Percentiles rank a stretch among this genome's conserved stretches.
Conservation (phyloP, 2,888 invertebrate species). For the Unio delphinus region DNA sequence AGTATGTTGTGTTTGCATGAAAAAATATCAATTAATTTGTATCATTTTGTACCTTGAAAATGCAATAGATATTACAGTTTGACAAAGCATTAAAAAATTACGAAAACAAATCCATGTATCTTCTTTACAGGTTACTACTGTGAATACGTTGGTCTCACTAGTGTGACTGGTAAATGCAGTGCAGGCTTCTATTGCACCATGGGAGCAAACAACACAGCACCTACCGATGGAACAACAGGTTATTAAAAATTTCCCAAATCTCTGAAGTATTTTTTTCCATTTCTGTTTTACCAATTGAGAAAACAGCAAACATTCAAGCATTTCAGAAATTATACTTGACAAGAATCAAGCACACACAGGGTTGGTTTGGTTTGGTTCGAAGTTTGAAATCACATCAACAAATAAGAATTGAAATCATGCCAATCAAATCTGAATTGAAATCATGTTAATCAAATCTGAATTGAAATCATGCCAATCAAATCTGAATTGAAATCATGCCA, state of each 20-base stretch:
- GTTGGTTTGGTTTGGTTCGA: no score
- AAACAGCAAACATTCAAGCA: no score
- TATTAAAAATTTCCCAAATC: neutral
- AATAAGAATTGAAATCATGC: no score
- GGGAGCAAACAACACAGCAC: conserved; percentile 51
- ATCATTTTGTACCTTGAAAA: neutral
- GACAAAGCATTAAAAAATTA: neutral
- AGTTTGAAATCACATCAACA: no score
- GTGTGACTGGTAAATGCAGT: conserved; percentile 51
- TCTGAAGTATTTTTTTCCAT: neutral
- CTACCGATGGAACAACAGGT: conserved; percentile 59
- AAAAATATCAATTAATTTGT: no score
- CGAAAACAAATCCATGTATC: neutral
- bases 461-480: no score
- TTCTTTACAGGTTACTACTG: conserved; percentile 57
- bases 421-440: no score
- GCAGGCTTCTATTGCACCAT: conserved; percentile 58
- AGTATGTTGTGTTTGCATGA: no score
- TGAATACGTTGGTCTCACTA: conserved; percentile 53
- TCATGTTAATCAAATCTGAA: no score
- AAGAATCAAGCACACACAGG: no score
- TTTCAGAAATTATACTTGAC: no score
- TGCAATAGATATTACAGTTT: neutral
- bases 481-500: no score
- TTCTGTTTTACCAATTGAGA: neutral